These are phyloP conservation scores for Falco berigora DNA, from an alignment of 2,797 vertebrate species.

Conservation along the genomic window DNA sequence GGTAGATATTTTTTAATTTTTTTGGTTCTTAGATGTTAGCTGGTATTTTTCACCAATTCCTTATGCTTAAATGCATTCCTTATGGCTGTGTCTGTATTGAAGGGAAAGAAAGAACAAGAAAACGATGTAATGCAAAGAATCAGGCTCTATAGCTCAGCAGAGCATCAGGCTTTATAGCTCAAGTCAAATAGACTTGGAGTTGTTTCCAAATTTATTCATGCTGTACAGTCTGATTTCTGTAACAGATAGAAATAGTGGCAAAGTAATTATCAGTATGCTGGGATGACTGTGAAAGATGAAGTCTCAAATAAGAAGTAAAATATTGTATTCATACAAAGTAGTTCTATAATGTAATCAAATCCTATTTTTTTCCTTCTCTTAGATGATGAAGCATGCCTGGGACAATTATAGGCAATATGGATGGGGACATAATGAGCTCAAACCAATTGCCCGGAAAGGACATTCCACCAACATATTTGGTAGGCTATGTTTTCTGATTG, in stretches of 20 bases:
- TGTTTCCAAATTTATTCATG: not conserved
- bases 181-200: not conserved
- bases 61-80: not conserved
- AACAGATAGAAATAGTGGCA: not conserved
- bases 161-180: not conserved
- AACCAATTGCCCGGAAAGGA: conserved; percentile 97
- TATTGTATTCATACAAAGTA: not conserved
- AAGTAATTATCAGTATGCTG: not conserved
- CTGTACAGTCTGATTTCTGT: not conserved
- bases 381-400: conserved; percentile 99
- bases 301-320: not conserved
- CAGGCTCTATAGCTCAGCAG: not conserved
- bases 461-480: conserved; percentile 99
- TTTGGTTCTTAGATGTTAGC: not conserved
- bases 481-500: conserved; percentile 72
- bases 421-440: conserved; percentile 99
- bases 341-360: not conserved
- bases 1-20: not conserved
- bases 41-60: not conserved
- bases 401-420: conserved; percentile 96
- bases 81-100: not conserved
- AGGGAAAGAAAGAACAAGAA: not conserved
- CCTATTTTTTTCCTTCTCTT: conserved; percentile 19
- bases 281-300: not conserved
- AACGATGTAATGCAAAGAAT: rapidly evolving